phyloP scores from a whole-genome alignment of 2,888 invertebrate species.

The Crocallis elinguaria region DNA sequence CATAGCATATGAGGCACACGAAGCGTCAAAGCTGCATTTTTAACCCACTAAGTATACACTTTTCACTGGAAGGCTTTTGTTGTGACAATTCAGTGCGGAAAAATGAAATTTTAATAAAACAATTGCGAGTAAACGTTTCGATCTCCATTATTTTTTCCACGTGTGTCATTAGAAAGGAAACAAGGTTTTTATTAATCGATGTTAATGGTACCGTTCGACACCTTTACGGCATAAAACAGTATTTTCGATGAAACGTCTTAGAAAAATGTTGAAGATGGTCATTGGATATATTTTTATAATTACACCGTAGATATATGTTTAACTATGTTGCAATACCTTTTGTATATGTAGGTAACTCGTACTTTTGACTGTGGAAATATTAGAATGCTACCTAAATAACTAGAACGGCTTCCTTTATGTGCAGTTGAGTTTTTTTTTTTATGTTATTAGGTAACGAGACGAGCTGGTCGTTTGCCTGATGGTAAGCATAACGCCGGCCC shows the following conservation, averaged over 20 bases:
- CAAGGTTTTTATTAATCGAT: slow-evolving; percentile 11
- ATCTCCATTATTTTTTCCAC: slow-evolving; percentile 38
- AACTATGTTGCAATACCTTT: no score
- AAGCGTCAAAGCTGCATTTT: slow-evolving; percentile 57
- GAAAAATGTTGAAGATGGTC: no score
- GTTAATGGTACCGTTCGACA: slow-evolving; percentile 28
- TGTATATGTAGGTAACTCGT: no score
- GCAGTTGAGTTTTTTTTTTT: no score
- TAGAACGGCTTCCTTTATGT: no score
- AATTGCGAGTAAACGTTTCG: slow-evolving; percentile 27
- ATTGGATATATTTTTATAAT: no score
- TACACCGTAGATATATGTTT: no score
- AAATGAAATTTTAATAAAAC: slow-evolving; percentile 45
- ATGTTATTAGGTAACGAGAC: no score
- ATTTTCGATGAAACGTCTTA: not conserved
- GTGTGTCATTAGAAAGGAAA: slow-evolving; percentile 30
- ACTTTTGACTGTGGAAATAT: no score
- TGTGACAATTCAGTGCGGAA: slow-evolving; percentile 36
- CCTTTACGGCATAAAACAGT: slow-evolving; percentile 14
- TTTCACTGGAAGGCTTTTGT: slow-evolving; percentile 35
- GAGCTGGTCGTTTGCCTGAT: no score
- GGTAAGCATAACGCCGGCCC: no score
- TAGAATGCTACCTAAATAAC: no score
- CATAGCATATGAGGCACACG: slow-evolving; percentile 43
- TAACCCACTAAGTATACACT: slow-evolving; percentile 29